Conservation (phyloP, 2,113 vertebrate species). For the Phyllostomus hastatus region DNA sequence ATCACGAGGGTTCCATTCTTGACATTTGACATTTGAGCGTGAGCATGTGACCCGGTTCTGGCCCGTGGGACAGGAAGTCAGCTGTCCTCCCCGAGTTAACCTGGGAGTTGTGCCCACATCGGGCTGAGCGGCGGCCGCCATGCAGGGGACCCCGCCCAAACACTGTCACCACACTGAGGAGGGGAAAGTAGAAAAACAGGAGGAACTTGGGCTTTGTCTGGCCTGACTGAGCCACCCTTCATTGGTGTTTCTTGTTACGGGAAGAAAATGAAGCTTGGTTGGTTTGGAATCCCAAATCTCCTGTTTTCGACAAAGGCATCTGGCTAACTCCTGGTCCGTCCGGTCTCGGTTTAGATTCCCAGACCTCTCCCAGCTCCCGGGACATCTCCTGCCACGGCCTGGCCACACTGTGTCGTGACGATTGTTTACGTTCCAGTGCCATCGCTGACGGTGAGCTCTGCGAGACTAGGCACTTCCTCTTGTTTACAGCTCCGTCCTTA, state of each 20-base stretch:
- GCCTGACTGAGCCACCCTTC: background rate
- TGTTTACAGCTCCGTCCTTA: background rate
- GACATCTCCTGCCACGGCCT: background rate
- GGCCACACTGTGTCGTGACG: background rate
- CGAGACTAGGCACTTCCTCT: background rate
- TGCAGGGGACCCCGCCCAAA: background rate
- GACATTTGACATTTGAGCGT: background rate
- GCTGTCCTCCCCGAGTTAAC: background rate
- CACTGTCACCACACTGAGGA: rapidly evolving
- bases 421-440: background rate
- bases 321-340: background rate
- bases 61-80: background rate
- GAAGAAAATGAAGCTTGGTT: background rate
- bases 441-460: background rate
- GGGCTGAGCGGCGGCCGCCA: background rate
- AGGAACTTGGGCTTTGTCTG: background rate
- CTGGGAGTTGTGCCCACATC: background rate
- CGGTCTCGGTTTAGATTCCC: background rate
- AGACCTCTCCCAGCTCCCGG: background rate
- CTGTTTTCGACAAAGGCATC: background rate
- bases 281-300: background rate
- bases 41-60: background rate
- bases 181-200: background rate
- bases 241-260: background rate
- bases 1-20: background rate